Evolutionary conservation across 2,888 invertebrate species (phyloP).

Genomic region (Eupithecia pulchellata): DNA sequence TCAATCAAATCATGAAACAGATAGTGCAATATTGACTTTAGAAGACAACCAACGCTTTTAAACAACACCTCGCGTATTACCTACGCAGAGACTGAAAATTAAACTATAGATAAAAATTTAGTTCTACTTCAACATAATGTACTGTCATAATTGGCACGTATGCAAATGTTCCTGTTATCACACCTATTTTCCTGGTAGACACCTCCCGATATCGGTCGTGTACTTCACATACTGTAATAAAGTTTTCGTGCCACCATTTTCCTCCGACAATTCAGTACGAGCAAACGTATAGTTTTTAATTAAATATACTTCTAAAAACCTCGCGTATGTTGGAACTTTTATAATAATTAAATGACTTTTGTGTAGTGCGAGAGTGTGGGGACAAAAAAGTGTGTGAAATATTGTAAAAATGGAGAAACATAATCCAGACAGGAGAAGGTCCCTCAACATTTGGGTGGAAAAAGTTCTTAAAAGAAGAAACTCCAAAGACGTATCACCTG

Average conservation of each 20-base stretch:
- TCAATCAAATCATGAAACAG: neutral
- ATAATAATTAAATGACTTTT: conserved; percentile 1
- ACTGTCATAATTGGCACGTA: conserved; percentile 33
- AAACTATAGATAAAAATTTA: neutral
- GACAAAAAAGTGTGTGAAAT: conserved; percentile 14
- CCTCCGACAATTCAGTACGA: conserved; percentile 71
- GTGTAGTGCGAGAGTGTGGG: conserved; percentile 15
- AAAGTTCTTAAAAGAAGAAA: conserved; percentile 62
- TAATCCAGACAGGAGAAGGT: conserved; percentile 58
- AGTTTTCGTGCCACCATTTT: conserved; percentile 78
- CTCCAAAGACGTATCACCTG: conserved; percentile 47
- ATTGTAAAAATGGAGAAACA: conserved; percentile 39
- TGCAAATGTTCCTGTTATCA: conserved; percentile 70
- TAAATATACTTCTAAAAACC: conserved; percentile 45
- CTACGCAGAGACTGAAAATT: neutral
- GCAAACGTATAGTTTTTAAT: conserved; percentile 64
- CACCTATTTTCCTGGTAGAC: conserved; percentile 72
- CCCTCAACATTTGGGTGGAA: conserved; percentile 63
- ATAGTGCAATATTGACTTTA: neutral
- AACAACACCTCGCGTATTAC: neutral
- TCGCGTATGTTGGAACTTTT: conserved; percentile 34
- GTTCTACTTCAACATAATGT: neutral
- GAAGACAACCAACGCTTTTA: neutral
- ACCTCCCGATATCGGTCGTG: conserved; percentile 65
- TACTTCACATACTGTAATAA: conserved; percentile 51